Base-by-base conservation (phyloP, 2,888 invertebrate species). In the Pristionchus entomophagus region DNA sequence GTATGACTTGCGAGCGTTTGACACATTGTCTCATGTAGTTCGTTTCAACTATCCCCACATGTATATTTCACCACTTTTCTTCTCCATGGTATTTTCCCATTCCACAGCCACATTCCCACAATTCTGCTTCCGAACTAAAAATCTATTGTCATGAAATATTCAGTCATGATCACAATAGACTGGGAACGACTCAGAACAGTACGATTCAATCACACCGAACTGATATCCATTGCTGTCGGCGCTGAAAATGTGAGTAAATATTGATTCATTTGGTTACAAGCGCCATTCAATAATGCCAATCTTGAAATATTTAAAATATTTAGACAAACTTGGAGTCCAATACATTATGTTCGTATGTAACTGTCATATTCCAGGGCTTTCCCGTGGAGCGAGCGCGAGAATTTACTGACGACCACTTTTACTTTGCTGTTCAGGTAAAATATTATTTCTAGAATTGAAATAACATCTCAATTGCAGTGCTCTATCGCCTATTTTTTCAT, bases 401-500 rank as follows among this genome's bases (percentile, higher is more conserved):
- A 0, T 85, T 32, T 12, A 49, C 77, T 22, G 38, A 6, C 38
- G 73, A 73, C 12, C 85, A 85, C 56, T 85, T 51, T 53, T 85
- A 77, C 41, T 85, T 85, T 56, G 59, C 35, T 4, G n/a, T 49
- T 10, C 84, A 84, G 32, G 84, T 84, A 29, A 84, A 29, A 78
- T 0, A 12, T 10, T 8, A 32, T 22, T 14, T 8, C 32, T n/a
- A n/a, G 59, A 80, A 35, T 17, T 19, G 17, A 53, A 41, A 8
- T 5, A 80, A 80, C 19, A 17, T 10, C 17, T 32, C 26, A 19
- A 19, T 84, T 84, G 45, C 77, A 85, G 85, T 41, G 35, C 8
- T 91, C 92, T 0, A 88, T 92, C 84, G 89, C 87, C 73, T 93
- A 93, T 81, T 88, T 93, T 38, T 90, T 92, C 45, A 89, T 89